A percentile compares a stretch with the other conserved stretches of the same genome.
These are phyloP conservation scores for Sepioteuthis lessoniana DNA, from an alignment of 2,888 invertebrate species.

Conservation along the genomic window DNA sequence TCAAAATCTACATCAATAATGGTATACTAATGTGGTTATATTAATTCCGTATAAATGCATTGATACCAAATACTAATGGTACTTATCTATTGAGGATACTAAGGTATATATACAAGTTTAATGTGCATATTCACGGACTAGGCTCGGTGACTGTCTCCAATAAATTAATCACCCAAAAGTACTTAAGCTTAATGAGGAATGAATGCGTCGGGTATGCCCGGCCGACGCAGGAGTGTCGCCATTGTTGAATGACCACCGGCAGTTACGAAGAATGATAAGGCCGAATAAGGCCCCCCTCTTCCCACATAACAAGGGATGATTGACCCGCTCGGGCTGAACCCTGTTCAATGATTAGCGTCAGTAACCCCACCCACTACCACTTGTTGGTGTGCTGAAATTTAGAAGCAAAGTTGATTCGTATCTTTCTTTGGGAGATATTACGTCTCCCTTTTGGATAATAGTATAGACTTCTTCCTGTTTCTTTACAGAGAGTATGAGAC, in stretches of 20 bases:
- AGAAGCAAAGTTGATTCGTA: not conserved
- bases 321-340: not conserved
- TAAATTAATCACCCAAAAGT: constrained; percentile 6
- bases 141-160: not conserved
- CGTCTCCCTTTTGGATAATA: no score
- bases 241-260: not conserved
- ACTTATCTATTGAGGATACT: not conserved
- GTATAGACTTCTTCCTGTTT: no score
- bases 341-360: not conserved
- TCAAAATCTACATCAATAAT: no score
- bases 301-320: not conserved
- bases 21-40: no score
- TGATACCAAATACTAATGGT: not conserved
- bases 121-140: not conserved
- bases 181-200: constrained; percentile 10
- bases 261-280: not conserved
- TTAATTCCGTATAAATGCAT: not conserved
- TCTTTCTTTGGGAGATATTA: no score
- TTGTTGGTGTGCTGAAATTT: not conserved
- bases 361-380: not conserved
- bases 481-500: no score
- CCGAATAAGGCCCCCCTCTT: not conserved
- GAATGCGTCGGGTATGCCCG: not conserved
- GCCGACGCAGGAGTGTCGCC: not conserved
- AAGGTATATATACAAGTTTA: not conserved